phyloP scores from a whole-genome alignment of 2,113 vertebrate genomes.

The Calonectris borealis region DNA sequence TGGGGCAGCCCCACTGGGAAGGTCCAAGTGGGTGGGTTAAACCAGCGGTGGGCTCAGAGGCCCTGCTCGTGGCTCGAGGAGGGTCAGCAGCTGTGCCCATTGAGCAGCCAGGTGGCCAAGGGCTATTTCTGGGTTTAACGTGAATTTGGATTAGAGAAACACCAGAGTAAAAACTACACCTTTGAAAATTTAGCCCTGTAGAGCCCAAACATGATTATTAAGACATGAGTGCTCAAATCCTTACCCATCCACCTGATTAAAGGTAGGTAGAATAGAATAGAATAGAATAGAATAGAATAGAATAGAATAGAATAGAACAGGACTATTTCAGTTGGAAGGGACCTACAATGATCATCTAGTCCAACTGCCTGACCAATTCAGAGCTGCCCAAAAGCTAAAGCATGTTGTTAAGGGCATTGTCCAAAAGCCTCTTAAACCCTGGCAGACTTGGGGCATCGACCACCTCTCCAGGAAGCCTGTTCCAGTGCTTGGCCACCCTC shows the following conservation, averaged over 20 bases:
- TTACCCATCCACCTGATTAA: not conserved
- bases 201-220: not conserved
- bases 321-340: not conserved
- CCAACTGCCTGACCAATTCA: not conserved
- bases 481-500: not conserved
- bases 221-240: not conserved
- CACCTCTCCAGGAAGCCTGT: not conserved
- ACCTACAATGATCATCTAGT: no score
- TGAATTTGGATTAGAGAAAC: not conserved
- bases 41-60: not conserved
- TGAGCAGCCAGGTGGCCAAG: not conserved
- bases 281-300: not conserved
- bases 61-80: not conserved
- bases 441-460: not conserved
- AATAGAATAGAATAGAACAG: not conserved
- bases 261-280: not conserved
- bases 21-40: not conserved
- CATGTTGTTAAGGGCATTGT: not conserved
- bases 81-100: not conserved
- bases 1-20: not conserved
- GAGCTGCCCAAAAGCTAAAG: not conserved
- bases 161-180: fast-evolving
- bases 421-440: not conserved
- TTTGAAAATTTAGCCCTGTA: not conserved
- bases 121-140: not conserved